These are phyloP conservation scores for Dendrolimus punctatus DNA, from an alignment of 1,140 invertebrate genomes.

Conservation along the genomic window DNA sequence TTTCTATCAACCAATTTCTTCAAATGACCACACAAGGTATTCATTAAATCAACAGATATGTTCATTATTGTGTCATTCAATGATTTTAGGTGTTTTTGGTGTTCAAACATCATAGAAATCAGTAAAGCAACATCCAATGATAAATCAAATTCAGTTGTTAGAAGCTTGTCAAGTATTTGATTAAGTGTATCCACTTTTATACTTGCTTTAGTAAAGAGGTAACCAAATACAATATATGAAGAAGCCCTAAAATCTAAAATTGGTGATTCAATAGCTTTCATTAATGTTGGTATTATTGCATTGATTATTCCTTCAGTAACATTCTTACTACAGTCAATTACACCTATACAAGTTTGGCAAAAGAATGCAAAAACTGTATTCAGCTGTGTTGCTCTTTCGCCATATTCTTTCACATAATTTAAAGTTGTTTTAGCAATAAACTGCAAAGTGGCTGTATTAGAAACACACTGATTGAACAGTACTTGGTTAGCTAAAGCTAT, in stretches of 20 bases:
- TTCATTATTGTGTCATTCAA: conserved; percentile 70
- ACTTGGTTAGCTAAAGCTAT: conserved; percentile 78
- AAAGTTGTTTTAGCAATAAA: conserved; percentile 81
- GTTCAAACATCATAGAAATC: conserved; percentile 75
- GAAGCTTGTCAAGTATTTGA: conserved; percentile 75
- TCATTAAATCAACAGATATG: conserved; percentile 58
- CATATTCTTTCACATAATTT: conserved; percentile 77
- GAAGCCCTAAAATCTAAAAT: conserved; percentile 81
- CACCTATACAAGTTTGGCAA: conserved; percentile 80
- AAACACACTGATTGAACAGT: conserved; percentile 81
- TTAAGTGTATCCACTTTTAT: conserved; percentile 76
- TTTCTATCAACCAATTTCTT: conserved; percentile 65
- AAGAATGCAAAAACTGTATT: conserved; percentile 86
- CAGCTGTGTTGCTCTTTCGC: conserved; percentile 73
- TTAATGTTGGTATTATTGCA: conserved; percentile 79
- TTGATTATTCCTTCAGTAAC: conserved; percentile 80
- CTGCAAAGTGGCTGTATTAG: conserved; percentile 79
- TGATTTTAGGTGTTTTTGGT: conserved; percentile 67
- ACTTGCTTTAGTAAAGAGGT: conserved; percentile 77
- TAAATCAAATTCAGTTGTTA: conserved; percentile 70
- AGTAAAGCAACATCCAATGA: conserved; percentile 73
- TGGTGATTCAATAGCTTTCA: conserved; percentile 78
- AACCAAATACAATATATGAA: conserved; percentile 82
- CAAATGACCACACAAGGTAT: conserved; percentile 70
- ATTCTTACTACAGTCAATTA: conserved; percentile 71